These are phyloP conservation scores for Agrotis puta DNA, from an alignment of 2,888 invertebrate species.

Conservation along the genomic window DNA sequence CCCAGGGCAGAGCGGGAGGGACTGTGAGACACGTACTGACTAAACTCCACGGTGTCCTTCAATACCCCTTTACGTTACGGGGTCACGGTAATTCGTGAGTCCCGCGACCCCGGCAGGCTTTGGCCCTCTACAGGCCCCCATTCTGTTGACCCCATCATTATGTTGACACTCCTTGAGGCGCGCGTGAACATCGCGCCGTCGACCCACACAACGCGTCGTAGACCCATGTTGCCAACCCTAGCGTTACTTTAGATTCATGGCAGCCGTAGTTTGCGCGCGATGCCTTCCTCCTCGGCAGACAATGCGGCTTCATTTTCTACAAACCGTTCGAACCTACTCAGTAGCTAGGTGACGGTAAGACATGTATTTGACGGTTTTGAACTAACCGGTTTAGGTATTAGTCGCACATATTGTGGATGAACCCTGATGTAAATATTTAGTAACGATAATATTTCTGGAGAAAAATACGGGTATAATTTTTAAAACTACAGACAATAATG, in stretches of 20 bases:
- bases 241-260: constrained; percentile 38
- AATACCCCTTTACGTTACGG: too few species aligned
- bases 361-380: constrained; percentile 32
- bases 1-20: too few species aligned
- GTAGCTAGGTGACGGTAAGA: not conserved
- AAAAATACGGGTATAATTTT: not conserved
- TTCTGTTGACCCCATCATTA: too few species aligned
- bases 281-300: constrained; percentile 40
- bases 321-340: constrained; percentile 9
- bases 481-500: too few species aligned
- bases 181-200: too few species aligned
- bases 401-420: not conserved
- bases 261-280: constrained; percentile 47
- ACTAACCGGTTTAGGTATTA: constrained; percentile 26
- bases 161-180: too few species aligned
- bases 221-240: constrained; percentile 49
- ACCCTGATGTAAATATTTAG: not conserved
- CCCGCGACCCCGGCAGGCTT: too few species aligned
- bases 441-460: not conserved
- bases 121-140: too few species aligned
- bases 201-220: too few species aligned
- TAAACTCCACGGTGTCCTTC: too few species aligned
- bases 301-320: constrained; percentile 47
- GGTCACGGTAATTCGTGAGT: too few species aligned
- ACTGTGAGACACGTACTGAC: too few species aligned